These are phyloP conservation scores for Danaus melanippus DNA, from an alignment of 1,140 invertebrate species.

Conservation along the genomic window DNA sequence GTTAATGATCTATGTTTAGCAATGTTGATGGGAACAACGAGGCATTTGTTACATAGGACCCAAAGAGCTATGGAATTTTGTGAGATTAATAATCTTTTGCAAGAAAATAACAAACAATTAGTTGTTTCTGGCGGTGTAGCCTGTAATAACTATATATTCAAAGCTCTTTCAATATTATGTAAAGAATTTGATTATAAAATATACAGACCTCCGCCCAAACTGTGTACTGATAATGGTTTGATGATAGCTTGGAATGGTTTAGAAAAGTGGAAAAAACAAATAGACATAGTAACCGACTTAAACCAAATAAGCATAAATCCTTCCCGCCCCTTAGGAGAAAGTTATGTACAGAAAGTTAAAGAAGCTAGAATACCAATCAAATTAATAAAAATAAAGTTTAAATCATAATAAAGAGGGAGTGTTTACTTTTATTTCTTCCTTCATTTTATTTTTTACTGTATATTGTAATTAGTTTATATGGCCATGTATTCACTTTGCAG, in stretches of 20 bases:
- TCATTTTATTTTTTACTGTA: too few relatives aligned
- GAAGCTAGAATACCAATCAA: constrained; percentile 49
- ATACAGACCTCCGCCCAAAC: constrained; percentile 82
- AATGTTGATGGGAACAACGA: constrained; percentile 80
- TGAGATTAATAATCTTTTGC: constrained; percentile 75
- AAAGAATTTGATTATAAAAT: constrained; percentile 78
- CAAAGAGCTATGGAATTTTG: constrained; percentile 89
- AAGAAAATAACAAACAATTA: constrained; percentile 72
- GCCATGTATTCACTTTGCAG: too few relatives aligned
- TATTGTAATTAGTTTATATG: too few relatives aligned
- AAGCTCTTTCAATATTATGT: constrained; percentile 80
- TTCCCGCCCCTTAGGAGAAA: constrained; percentile 47
- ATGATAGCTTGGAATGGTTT: constrained; percentile 99
- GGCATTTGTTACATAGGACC: constrained; percentile 86
- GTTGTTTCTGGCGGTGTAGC: constrained; percentile 96
- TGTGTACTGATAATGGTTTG: constrained; percentile 98
- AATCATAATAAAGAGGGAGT: constrained; percentile 13
- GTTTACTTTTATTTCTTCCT: too few relatives aligned
- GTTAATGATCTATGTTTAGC: constrained; percentile 89
- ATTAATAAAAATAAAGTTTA: constrained; percentile 50
- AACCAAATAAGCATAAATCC: constrained; percentile 48
- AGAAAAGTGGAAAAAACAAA: constrained; percentile 76
- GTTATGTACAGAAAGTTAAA: constrained; percentile 38
- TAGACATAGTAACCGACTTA: constrained; percentile 50
- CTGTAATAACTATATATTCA: constrained; percentile 89